phyloP scores from a whole-genome alignment of 1,140 invertebrate genomes.

The Condylostylus longicornis region DNA sequence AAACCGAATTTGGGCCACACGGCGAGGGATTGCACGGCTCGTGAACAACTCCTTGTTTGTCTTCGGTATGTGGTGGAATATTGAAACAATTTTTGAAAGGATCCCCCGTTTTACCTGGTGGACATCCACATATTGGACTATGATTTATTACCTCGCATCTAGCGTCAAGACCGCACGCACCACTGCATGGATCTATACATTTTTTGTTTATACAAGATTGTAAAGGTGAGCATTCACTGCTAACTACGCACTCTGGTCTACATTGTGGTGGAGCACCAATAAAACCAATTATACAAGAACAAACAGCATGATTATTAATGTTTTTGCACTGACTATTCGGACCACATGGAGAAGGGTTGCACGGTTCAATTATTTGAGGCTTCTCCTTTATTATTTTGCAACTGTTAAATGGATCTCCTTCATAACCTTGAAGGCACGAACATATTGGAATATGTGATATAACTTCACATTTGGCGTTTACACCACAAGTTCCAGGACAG shows the following conservation, averaged over 20 bases:
- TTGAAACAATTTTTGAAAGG: constrained; percentile 63
- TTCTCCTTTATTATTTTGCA: constrained; percentile 39
- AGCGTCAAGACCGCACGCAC: constrained; percentile 65
- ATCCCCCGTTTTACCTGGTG: constrained; percentile 64
- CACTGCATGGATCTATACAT: constrained; percentile 71
- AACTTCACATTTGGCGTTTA: constrained; percentile 68
- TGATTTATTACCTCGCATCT: constrained; percentile 74
- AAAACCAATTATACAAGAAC: constrained; percentile 61
- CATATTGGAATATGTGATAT: constrained; percentile 72
- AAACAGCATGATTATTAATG: constrained; percentile 53
- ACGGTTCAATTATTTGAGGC: constrained; percentile 42
- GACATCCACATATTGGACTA: constrained; percentile 67
- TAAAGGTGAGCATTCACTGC: constrained; percentile 61
- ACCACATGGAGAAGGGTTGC: constrained; percentile 52
- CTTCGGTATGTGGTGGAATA: constrained; percentile 29
- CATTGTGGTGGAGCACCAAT: constrained; percentile 61
- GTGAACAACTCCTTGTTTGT: constrained; percentile 9
- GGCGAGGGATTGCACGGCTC: constrained; percentile 52
- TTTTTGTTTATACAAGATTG: constrained; percentile 70
- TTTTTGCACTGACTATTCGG: constrained; percentile 62
- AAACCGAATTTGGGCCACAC: constrained; percentile 53
- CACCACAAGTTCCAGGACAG: constrained; percentile 65
- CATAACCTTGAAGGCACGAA: constrained; percentile 55
- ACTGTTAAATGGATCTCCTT: constrained; percentile 63
- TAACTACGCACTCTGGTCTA: constrained; percentile 68